A percentile compares a stretch with the other conserved stretches of the same genome.
Conservation (phyloP, 1,140 invertebrate species). For the Chrysoperla carnea region DNA sequence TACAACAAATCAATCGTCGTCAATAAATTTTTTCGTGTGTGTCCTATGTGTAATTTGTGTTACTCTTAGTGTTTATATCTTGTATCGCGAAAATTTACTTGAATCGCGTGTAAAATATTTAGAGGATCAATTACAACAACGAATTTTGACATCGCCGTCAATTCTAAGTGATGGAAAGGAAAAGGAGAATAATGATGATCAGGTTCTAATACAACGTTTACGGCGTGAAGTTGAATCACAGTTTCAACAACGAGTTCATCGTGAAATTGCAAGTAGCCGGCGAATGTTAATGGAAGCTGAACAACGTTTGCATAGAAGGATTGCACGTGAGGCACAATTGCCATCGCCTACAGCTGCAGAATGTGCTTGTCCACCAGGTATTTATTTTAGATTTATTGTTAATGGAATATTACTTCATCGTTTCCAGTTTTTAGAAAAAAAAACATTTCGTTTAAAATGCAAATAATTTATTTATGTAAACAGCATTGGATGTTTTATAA, state of each 20-base stretch:
- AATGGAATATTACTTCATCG: no score
- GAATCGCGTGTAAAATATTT: constrained; percentile 11
- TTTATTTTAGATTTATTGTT: no score
- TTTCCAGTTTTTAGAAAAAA: no score
- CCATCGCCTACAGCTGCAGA: constrained; percentile 6
- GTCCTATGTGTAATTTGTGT: constrained; percentile 20
- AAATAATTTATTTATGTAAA: no score
- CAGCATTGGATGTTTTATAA: no score
- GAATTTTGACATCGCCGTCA: constrained; percentile 2
- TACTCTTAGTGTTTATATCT: constrained; percentile 16
- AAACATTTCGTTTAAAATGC: no score
- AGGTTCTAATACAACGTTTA: constrained; percentile 13
- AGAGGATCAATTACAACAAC: constrained; percentile 15
- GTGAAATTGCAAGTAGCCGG: constrained; percentile 8
- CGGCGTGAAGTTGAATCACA: constrained; percentile 13
- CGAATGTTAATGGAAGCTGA: constrained; percentile 1
- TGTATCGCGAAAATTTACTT: constrained; percentile 14
- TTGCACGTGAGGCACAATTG: constrained; percentile 12
- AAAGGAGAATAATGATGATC: constrained; percentile 7
- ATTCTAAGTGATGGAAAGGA: background rate
- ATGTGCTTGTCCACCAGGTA: constrained; percentile 23
- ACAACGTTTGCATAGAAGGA: constrained; percentile 6
- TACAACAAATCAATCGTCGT: background rate
- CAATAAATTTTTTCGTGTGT: constrained; percentile 17
- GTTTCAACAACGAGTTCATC: constrained; percentile 11